Conservation (phyloP, 2,888 invertebrate species). For the Pammene fasciana region DNA sequence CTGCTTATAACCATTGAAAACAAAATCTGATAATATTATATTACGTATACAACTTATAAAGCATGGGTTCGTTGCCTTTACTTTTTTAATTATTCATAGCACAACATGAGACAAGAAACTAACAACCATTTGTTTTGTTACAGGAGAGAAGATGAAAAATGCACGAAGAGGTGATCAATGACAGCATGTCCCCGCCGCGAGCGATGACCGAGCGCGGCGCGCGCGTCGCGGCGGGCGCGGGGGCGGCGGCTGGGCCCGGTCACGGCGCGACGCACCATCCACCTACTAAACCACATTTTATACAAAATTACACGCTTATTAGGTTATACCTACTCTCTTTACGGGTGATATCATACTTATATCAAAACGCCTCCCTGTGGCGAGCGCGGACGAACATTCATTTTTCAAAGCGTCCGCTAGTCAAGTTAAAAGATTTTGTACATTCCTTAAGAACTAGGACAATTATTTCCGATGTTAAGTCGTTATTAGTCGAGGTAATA, state of each 20-base stretch:
- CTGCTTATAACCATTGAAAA: no score
- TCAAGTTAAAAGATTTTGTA: conserved; percentile 77
- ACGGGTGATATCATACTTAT: conserved; percentile 66
- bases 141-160: conserved; percentile 80
- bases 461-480: conserved; percentile 71
- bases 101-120: not conserved
- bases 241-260: conserved; percentile 31
- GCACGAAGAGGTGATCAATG: conserved; percentile 73
- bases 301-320: conserved; percentile 76
- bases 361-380: conserved; percentile 61
- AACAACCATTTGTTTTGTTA: conserved; percentile 59
- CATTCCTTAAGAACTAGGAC: conserved; percentile 76
- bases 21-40: no score
- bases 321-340: conserved; percentile 78
- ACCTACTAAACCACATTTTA: conserved; percentile 63
- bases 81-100: no score
- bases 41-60: no score
- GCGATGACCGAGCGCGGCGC: conserved; percentile 73
- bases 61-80: no score
- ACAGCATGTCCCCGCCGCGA: conserved; percentile 80
- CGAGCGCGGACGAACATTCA: conserved; percentile 70
- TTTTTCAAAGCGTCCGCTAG: conserved; percentile 81
- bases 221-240: conserved; percentile 56
- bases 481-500: conserved; percentile 76
- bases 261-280: conserved; percentile 50